These are phyloP conservation scores for Leptura quadrifasciata DNA, from an alignment of 2,888 invertebrate genomes.

Conservation along the genomic window DNA sequence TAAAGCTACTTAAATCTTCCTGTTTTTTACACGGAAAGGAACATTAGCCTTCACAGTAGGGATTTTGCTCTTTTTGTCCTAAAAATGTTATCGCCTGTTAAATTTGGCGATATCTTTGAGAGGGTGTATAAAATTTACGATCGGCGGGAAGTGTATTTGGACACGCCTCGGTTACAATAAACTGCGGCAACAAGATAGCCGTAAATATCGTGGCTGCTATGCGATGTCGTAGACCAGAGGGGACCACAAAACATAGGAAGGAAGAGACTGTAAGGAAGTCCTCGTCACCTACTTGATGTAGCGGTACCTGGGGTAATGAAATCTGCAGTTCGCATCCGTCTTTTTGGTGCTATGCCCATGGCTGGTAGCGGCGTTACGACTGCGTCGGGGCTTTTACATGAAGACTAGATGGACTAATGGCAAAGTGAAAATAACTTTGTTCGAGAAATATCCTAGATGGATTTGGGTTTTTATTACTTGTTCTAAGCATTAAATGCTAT, in stretches of 20 bases:
- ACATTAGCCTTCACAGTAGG: not conserved
- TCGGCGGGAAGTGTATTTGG: slow-evolving; percentile 40
- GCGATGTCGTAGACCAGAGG: slow-evolving; percentile 11
- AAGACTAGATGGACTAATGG: too few relatives aligned
- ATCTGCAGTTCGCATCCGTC: slow-evolving; percentile 20
- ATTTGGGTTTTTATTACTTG: too few relatives aligned
- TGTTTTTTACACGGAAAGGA: slow-evolving; percentile 17
- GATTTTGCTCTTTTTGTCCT: slow-evolving; percentile 34
- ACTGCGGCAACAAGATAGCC: slow-evolving; percentile 46
- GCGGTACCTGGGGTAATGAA: slow-evolving; percentile 32
- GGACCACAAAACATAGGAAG: slow-evolving; percentile 54
- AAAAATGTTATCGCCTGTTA: slow-evolving; percentile 45
- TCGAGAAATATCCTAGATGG: too few relatives aligned
- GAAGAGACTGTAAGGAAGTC: slow-evolving; percentile 53
- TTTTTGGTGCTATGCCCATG: slow-evolving; percentile 2
- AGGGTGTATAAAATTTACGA: slow-evolving; percentile 40
- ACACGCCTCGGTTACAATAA: slow-evolving; percentile 42
- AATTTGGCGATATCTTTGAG: slow-evolving; percentile 41
- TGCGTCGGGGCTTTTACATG: too few relatives aligned
- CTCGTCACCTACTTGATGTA: slow-evolving; percentile 56
- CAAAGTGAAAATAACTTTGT: too few relatives aligned
- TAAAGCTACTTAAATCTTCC: slow-evolving; percentile 18
- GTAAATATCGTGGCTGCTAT: slow-evolving; percentile 39
- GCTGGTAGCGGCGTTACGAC: not conserved
- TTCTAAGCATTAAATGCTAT: too few relatives aligned